Evolutionary conservation across 2,888 invertebrate species (phyloP).

Genomic region (Macrosoma leucophasiata): DNA sequence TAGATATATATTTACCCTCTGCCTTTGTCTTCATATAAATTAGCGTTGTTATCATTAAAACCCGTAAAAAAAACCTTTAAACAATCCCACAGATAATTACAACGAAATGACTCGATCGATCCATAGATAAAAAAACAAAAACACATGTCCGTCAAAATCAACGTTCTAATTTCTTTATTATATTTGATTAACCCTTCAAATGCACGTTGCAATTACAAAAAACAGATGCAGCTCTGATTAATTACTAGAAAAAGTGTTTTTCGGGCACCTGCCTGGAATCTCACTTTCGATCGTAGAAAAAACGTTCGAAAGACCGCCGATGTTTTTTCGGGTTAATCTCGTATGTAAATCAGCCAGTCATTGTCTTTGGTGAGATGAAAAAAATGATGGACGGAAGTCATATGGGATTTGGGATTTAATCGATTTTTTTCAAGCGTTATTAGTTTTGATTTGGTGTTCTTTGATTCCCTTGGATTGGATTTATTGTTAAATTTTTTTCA

Average conservation of each 20-base stretch:
- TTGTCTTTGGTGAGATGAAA: slow-evolving; percentile 47
- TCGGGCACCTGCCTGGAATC: slow-evolving; percentile 59
- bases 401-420: slow-evolving; percentile 43
- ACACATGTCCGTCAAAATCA: slow-evolving; percentile 52
- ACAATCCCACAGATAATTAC: slow-evolving; percentile 25
- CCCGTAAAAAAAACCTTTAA: too few relatives aligned
- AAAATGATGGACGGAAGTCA: slow-evolving; percentile 47
- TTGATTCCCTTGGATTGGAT: not conserved
- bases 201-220: slow-evolving; percentile 53
- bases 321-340: slow-evolving; percentile 51
- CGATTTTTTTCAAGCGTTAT: slow-evolving; percentile 30
- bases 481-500: too few relatives aligned
- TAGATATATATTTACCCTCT: too few relatives aligned
- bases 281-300: slow-evolving; percentile 59
- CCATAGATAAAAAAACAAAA: slow-evolving; percentile 25
- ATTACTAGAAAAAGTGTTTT: slow-evolving; percentile 62
- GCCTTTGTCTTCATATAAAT: too few relatives aligned
- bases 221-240: slow-evolving; percentile 70
- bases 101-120: slow-evolving; percentile 21
- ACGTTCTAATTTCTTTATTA: slow-evolving; percentile 69
- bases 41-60: too few relatives aligned
- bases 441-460: slow-evolving; percentile 14
- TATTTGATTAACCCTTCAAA: slow-evolving; percentile 73
- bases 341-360: slow-evolving; percentile 68
- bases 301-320: slow-evolving; percentile 31